These are phyloP conservation scores for Dermatemys mawii DNA, from an alignment of 2,113 vertebrate genomes.

Conservation along the genomic window DNA sequence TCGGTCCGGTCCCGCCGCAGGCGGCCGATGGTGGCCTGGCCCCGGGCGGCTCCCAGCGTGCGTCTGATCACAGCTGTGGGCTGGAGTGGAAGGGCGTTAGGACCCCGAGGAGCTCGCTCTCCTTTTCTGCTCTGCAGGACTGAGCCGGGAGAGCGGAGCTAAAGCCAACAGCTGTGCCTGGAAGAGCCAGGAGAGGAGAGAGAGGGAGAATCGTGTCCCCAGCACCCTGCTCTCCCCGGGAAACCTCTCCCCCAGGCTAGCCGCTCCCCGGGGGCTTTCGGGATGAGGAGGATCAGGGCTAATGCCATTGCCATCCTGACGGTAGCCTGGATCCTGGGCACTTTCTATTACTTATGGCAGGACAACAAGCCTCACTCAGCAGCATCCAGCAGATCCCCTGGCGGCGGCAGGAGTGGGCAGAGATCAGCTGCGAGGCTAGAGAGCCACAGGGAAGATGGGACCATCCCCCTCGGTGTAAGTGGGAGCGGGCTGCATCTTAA, in stretches of 20 bases:
- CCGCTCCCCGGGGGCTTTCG: slow-evolving; percentile 75
- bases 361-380: slow-evolving; percentile 91
- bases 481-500: background rate
- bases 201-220: background rate
- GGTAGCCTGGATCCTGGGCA: slow-evolving; percentile 97
- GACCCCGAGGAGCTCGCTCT: slow-evolving; percentile 74
- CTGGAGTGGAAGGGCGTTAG: slow-evolving; percentile 73
- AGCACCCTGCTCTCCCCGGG: background rate
- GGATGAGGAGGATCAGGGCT: slow-evolving; percentile 97
- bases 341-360: slow-evolving; percentile 99
- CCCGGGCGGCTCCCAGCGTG: background rate
- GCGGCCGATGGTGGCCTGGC: background rate
- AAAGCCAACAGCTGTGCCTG: slow-evolving; percentile 73
- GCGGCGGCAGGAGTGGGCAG: slow-evolving; percentile 74
- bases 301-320: slow-evolving; percentile 98
- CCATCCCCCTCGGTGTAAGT: slow-evolving; percentile 92
- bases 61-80: background rate
- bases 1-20: background rate
- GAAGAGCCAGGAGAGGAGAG: slow-evolving; percentile 2
- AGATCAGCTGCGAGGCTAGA: slow-evolving; percentile 83
- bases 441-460: slow-evolving; percentile 89
- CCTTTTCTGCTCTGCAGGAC: slow-evolving; percentile 73
- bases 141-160: slow-evolving; percentile 61
- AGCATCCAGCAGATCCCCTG: slow-evolving; percentile 79
- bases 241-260: slow-evolving; percentile 2